Conservation (phyloP, 2,113 vertebrate genomes). For the Otolemur garnettii region DNA sequence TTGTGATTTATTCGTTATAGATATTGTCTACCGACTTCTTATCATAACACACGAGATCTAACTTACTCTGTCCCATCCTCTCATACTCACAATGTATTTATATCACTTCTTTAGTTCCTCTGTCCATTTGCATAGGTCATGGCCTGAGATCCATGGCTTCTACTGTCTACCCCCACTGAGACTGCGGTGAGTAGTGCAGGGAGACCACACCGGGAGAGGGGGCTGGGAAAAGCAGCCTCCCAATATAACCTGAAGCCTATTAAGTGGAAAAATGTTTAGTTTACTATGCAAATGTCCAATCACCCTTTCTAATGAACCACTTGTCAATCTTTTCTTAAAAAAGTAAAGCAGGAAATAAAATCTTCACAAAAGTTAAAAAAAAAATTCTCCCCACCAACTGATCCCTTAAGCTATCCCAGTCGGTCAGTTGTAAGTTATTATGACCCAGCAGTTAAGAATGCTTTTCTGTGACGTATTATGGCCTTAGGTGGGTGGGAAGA, state of each 20-base stretch:
- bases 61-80: background rate
- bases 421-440: background rate
- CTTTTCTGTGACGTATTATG: constrained; percentile 6
- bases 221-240: no score
- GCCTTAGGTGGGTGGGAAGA: constrained; percentile 35
- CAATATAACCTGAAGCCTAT: background rate
- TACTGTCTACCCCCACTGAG: background rate
- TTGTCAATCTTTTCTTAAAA: constrained; percentile 5
- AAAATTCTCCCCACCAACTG: background rate
- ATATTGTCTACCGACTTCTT: background rate
- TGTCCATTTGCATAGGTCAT: background rate
- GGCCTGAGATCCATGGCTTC: background rate
- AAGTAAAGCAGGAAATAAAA: constrained; percentile 49
- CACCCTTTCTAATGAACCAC: background rate
- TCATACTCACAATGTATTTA: background rate
- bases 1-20: background rate
- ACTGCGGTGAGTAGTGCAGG: background rate
- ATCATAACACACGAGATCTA: background rate
- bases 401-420: background rate
- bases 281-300: background rate
- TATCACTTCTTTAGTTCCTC: background rate
- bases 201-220: background rate
- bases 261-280: background rate
- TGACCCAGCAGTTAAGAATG: constrained; percentile 40
- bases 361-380: background rate